phyloP scores from a whole-genome alignment of 2,797 vertebrate genomes.

The Podarcis siculus region DNA sequence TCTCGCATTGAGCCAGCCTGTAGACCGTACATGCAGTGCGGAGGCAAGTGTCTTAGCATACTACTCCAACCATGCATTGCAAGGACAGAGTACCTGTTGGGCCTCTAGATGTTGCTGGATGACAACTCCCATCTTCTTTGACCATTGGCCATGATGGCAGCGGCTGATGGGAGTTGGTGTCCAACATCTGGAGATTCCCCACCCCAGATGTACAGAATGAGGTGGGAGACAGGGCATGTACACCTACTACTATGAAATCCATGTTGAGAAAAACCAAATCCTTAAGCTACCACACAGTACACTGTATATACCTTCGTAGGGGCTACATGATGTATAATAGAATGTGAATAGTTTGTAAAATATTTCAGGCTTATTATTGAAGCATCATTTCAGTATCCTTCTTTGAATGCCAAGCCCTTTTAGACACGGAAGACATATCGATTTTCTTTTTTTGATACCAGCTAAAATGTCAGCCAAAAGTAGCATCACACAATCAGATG shows the following conservation, averaged over 20 bases:
- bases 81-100: too few species aligned
- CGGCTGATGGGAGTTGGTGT: too few species aligned
- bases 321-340: background rate
- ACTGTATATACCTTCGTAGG: background rate
- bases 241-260: too few species aligned
- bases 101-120: too few species aligned
- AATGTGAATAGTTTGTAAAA: background rate
- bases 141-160: too few species aligned
- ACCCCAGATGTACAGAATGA: too few species aligned
- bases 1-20: background rate
- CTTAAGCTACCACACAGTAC: background rate
- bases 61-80: too few species aligned
- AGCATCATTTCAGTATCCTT: background rate
- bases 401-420: background rate
- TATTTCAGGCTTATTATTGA: background rate
- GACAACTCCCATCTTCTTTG: too few species aligned
- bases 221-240: too few species aligned
- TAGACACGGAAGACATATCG: background rate
- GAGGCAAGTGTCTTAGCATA: too few species aligned
- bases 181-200: too few species aligned
- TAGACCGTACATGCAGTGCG: too few species aligned
- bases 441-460: background rate
- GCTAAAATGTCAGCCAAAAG: background rate
- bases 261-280: background rate
- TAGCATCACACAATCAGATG: background rate